Percentiles rank a stretch among this genome's conserved stretches.
Evolutionary conservation across 2,888 invertebrate species (phyloP).

Genomic region (Drosophila picticornis): DNA sequence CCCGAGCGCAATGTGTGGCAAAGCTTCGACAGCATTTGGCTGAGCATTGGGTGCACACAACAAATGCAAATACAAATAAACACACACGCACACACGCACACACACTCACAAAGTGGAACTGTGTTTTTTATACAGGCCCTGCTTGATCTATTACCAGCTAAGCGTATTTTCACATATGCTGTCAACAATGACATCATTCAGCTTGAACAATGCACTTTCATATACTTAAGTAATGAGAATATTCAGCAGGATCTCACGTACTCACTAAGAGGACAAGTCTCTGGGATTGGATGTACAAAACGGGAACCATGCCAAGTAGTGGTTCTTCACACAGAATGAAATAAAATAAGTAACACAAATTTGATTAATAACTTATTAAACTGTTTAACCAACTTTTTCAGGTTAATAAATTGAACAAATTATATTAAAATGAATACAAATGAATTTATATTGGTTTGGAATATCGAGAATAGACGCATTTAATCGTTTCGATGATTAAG

Average conservation of each 20-base stretch:
- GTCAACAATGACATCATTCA: slow-evolving; percentile 39
- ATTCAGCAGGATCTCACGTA: slow-evolving; percentile 8
- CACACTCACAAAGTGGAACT: slow-evolving; percentile 1
- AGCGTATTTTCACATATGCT: slow-evolving; percentile 44
- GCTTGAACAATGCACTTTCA: slow-evolving; percentile 21
- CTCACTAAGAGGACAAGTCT: neutral
- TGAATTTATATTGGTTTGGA: neutral
- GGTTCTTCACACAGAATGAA: neutral
- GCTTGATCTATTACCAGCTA: slow-evolving; percentile 27
- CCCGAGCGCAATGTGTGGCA: slow-evolving; percentile 48
- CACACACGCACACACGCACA: slow-evolving; percentile 10
- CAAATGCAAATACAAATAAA: slow-evolving; percentile 36
- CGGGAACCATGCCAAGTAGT: neutral
- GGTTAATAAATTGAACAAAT: neutral
- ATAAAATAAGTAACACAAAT: neutral
- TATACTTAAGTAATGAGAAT: slow-evolving; percentile 32
- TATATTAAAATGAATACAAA: neutral
- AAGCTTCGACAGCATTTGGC: slow-evolving; percentile 51
- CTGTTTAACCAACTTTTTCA: neutral
- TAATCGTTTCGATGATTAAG: neutral
- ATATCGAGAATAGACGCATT: neutral
- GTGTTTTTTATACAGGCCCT: neutral
- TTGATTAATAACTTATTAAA: neutral
- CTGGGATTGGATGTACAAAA: neutral
- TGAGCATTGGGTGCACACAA: slow-evolving; percentile 47